These are phyloP conservation scores for Aspidiotus rigidus DNA, from an alignment of 2,888 invertebrate species.

Conservation along the genomic window DNA sequence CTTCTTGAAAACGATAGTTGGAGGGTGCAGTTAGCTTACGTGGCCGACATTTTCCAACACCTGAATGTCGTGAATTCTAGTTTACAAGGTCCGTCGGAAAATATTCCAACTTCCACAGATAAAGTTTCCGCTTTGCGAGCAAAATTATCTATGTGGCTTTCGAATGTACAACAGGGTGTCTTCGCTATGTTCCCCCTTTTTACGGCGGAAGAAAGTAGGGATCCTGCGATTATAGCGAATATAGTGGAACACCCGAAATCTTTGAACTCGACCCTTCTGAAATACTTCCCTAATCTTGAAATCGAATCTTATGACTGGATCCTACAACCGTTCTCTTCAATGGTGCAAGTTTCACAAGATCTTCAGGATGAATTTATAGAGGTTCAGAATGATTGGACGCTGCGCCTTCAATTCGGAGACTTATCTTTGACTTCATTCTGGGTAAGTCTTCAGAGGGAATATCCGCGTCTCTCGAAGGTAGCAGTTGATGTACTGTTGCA, in stretches of 20 bases:
- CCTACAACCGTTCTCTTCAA: neutral
- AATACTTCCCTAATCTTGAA: neutral
- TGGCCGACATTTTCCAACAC: too few species aligned
- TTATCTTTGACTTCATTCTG: neutral
- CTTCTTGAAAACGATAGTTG: too few species aligned
- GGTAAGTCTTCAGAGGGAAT: neutral
- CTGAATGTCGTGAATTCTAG: constrained; percentile 2
- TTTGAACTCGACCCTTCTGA: neutral
- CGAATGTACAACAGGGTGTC: neutral
- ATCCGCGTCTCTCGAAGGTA: neutral
- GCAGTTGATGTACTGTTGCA: constrained; percentile 4
- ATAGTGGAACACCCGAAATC: neutral
- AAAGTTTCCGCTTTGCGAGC: neutral
- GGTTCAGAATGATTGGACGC: neutral
- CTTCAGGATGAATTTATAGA: constrained; percentile 2
- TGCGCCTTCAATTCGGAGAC: neutral
- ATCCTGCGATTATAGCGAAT: neutral
- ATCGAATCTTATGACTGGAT: neutral
- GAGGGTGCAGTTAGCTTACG: too few species aligned
- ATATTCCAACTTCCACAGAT: neutral
- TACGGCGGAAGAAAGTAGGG: neutral
- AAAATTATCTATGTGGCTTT: neutral
- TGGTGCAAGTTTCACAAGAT: neutral
- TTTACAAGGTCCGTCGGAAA: neutral
- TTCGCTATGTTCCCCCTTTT: neutral